phyloP scores from a whole-genome alignment of 2,113 vertebrate genomes.

The Ptyas mucosa region DNA sequence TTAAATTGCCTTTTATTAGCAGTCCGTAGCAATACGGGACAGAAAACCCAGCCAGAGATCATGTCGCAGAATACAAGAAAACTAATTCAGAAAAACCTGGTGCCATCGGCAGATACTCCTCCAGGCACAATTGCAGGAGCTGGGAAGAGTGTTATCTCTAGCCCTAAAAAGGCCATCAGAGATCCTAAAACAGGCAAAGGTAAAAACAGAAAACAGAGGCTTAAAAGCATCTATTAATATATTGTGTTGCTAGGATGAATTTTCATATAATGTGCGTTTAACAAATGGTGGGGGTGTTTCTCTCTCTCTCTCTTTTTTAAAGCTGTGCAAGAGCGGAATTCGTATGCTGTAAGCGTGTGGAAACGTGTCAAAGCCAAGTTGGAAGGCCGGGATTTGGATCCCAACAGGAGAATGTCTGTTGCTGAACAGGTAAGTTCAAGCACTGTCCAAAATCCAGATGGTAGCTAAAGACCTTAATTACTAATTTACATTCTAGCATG shows the following conservation, averaged over 20 bases:
- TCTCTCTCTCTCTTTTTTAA: slow-evolving; percentile 2
- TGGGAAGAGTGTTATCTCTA: slow-evolving; percentile 88
- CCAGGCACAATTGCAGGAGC: slow-evolving; percentile 81
- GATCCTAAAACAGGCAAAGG: slow-evolving; percentile 99
- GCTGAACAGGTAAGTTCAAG: slow-evolving; percentile 85
- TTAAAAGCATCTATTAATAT: background rate
- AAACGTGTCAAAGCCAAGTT: slow-evolving; percentile 98
- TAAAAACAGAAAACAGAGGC: slow-evolving; percentile 55
- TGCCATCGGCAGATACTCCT: slow-evolving; percentile 91
- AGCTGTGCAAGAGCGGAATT: slow-evolving; percentile 99
- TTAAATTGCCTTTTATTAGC: slow-evolving; percentile 67
- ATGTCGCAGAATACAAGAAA: slow-evolving; percentile 97
- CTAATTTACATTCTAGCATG: background rate
- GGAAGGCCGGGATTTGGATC: slow-evolving; percentile 94
- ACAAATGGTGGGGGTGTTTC: background rate
- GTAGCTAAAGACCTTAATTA: background rate
- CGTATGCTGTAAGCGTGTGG: slow-evolving; percentile 98
- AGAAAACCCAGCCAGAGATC: slow-evolving; percentile 93
- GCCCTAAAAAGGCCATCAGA: slow-evolving; percentile 93
- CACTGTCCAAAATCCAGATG: background rate
- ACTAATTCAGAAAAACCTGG: slow-evolving; percentile 86
- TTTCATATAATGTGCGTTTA: background rate
- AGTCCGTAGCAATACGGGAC: slow-evolving; percentile 86
- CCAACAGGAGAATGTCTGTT: slow-evolving; percentile 95
- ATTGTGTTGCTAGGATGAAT: background rate